Conservation (phyloP, 1,140 invertebrate genomes). For the Trialeurodes vaporariorum region DNA sequence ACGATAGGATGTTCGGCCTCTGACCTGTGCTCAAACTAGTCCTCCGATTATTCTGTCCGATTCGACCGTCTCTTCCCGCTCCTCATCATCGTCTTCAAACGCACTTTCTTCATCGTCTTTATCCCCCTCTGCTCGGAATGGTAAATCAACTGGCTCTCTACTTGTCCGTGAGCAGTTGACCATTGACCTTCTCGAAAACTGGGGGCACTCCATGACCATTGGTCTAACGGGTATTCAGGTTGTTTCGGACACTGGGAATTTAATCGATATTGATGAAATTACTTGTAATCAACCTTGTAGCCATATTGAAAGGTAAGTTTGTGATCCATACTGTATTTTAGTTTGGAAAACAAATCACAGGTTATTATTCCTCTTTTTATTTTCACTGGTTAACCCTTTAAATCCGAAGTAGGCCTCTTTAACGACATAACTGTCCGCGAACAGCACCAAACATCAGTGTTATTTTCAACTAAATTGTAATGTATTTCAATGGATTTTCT, state of each 20-base stretch:
- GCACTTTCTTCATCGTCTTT: not conserved
- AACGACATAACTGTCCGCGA: too few relatives aligned
- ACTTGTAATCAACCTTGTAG: not conserved
- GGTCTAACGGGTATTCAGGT: slow-evolving; percentile 43
- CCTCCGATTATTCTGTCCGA: slow-evolving; percentile 7
- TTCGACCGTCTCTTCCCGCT: not conserved
- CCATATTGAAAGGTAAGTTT: slow-evolving; percentile 6
- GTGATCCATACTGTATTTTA: too few relatives aligned
- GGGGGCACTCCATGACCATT: slow-evolving; percentile 19
- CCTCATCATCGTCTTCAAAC: not conserved
- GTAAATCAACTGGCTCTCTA: not conserved
- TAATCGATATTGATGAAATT: slow-evolving; percentile 24
- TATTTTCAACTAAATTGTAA: too few relatives aligned
- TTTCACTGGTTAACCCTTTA: too few relatives aligned
- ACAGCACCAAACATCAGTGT: too few relatives aligned
- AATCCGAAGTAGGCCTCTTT: too few relatives aligned
- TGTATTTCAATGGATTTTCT: too few relatives aligned
- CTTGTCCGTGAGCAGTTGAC: not conserved
- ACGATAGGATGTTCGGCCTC: slow-evolving; percentile 23
- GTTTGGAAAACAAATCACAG: too few relatives aligned
- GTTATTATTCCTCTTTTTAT: too few relatives aligned
- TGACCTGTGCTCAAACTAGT: slow-evolving; percentile 21
- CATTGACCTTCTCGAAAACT: slow-evolving; percentile 9
- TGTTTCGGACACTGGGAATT: slow-evolving; percentile 32
- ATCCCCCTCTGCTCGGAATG: not conserved